Base-by-base conservation (phyloP, 2,888 invertebrate species). In the Rhodophaea formosa region DNA sequence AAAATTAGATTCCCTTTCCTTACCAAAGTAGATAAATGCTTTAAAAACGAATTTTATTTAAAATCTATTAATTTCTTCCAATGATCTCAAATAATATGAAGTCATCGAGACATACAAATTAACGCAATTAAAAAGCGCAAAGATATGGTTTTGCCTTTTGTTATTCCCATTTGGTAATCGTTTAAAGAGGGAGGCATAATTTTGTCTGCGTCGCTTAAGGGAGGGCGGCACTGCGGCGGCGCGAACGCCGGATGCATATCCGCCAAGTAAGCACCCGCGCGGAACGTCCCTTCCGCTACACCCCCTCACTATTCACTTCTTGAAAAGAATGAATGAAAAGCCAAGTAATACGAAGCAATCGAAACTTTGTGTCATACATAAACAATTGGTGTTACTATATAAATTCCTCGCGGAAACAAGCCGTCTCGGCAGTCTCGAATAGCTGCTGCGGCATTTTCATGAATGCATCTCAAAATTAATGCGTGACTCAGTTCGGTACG, bases 171-270 rank as follows among this genome's bases (percentile, higher is more conserved):
- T 16, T 46, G 23, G 10, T 39, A 10, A 45, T 23, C 46, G 39
- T 49, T 47, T 32, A 23, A 12, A 10, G 16, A 35, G 77, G 76
- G 74, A 76, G 79, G 79, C 70, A 72, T 71, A 68, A 73, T 75
- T 72, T 73, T 70, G 56, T 30, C 66, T 62, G 64, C 65, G 57
- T 42, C 49, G 57, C n/a, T n/a, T 46, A 71, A 73, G 80, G 82
- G 81, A 77, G 79, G 79, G 78, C 68, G 55, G 55, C 39, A 45
- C 10, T 3, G 67, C 72, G 78, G 82, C 73, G 84, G 80, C 82
- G 78, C 74, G 81, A 87, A 86, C 86, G 86, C 90, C 89, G 90
- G 90, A 89, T 85, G 88, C 80, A 73, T 80, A 82, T 90, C 90
- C 90, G 90, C 82, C 75, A 80, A 73, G 77, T 77, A 83, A 75